Conservation (phyloP, 1,140 invertebrate species). For the Alviniconcha marisindica region DNA sequence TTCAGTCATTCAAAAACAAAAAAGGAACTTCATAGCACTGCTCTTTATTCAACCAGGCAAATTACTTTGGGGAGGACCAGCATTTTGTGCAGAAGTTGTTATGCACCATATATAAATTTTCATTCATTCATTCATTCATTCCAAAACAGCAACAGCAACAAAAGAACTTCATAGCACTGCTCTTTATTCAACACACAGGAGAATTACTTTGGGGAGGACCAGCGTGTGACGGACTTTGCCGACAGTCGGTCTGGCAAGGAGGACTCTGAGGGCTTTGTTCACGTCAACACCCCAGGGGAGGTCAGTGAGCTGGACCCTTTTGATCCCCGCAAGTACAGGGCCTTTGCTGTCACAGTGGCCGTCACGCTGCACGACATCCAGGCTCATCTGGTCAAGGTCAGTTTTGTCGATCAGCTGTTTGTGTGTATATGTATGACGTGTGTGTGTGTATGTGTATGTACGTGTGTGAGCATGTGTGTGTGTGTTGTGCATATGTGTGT, state of each 20-base stretch:
- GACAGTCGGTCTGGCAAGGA: slow-evolving; percentile 44
- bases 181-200: slow-evolving; percentile 85
- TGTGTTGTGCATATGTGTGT: neutral
- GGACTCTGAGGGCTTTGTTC: slow-evolving; percentile 48
- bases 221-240: slow-evolving; percentile 91
- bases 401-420: too few relatives aligned
- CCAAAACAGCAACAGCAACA: too few relatives aligned
- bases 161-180: too few relatives aligned
- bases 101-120: too few relatives aligned
- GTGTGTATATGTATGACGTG: too few relatives aligned
- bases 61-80: too few relatives aligned
- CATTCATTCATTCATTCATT: too few relatives aligned
- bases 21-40: too few relatives aligned
- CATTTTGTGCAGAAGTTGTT: too few relatives aligned
- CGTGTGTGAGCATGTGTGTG: neutral
- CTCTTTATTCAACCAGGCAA: too few relatives aligned
- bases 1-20: too few relatives aligned
- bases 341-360: slow-evolving; percentile 93
- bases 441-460: too few relatives aligned
- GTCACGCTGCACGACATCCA: slow-evolving; percentile 97
- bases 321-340: slow-evolving; percentile 91
- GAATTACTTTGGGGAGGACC: slow-evolving; percentile 97
- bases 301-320: slow-evolving; percentile 54
- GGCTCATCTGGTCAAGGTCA: slow-evolving; percentile 82
- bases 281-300: slow-evolving; percentile 52